phyloP scores from a whole-genome alignment of 2,888 invertebrate genomes.

The Cryptus viduatorius region DNA sequence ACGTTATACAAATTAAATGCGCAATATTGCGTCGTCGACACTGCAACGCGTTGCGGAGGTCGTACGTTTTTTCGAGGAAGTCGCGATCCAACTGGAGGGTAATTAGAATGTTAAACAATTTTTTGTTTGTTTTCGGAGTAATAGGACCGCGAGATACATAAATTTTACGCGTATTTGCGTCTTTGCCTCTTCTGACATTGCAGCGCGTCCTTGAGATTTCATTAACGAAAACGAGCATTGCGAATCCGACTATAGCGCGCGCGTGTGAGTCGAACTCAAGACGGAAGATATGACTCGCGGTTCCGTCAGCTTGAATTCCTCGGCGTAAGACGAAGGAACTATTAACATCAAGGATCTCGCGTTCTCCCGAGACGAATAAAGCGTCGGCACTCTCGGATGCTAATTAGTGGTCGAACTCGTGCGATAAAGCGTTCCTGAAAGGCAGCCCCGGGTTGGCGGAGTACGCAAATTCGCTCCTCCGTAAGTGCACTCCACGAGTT shows the following conservation, averaged over 20 bases:
- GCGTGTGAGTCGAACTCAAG: background rate
- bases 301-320: conserved; percentile 46
- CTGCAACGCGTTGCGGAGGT: background rate
- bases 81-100: background rate
- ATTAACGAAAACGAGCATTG: conserved; percentile 48
- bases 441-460: too few species aligned
- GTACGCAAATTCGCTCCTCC: conserved; percentile 18
- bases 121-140: background rate
- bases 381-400: conserved; percentile 43
- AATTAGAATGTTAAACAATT: background rate
- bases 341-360: conserved; percentile 56
- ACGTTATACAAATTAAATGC: conserved; percentile 6
- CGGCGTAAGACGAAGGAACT: conserved; percentile 34
- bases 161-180: conserved; percentile 8
- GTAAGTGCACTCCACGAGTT: conserved; percentile 2
- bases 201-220: conserved; percentile 51
- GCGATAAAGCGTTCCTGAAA: background rate
- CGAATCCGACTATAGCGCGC: conserved; percentile 8
- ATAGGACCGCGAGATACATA: background rate
- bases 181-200: background rate
- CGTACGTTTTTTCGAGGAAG: background rate
- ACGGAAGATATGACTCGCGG: conserved; percentile 40
- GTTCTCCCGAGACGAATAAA: conserved; percentile 34
- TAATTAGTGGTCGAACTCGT: conserved; percentile 53
- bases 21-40: background rate